Base-by-base conservation (phyloP, 64 coral and sea anemone genomes). In the Orbicella faveolata region DNA sequence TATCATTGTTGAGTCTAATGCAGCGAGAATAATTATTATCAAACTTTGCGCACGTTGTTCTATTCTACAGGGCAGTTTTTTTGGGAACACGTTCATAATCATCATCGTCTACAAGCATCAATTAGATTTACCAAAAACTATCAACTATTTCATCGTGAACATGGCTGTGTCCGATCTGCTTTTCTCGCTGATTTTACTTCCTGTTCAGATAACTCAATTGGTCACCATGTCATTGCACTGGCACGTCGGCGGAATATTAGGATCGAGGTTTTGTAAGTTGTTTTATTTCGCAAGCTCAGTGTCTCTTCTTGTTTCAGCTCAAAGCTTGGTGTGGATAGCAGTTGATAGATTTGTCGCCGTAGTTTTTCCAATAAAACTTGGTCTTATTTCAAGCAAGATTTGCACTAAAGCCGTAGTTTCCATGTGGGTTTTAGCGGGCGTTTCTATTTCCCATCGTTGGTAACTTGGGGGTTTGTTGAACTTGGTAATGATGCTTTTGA, bases 281-380 rank as follows among this genome's bases (percentile, higher is more conserved):
- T 16, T 67, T 2, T 16, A 35, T 21, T 83, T 83, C 9, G 3
- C 67, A 1, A 13, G 6, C 26, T 17, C 36, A 39, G 34, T 35
- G 0, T 83, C 81, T 48, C 61, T 21, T 39, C 15, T 39, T 14
- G 81, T 83, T 35, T 83, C 81, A 36, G 13, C 63, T 23, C 81
- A 83, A 63, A 83, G 37, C 33, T 20, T 67, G 8, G 62, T 69
- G 37, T 39, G 63, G 55, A 68, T 83, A 83, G 81, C 81, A 21
- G 23, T 83, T 63, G 61, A 67, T 41, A 63, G 81, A 41, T 68
- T 83, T 83, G 61, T 63, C 57, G 78, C 54, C 21, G 78, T 80
- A 0, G 52, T 80, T n/a, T 61, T 80, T 34, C 78, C 53, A 26
- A 74, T 74, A 30, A 74, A 74, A 35, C 12, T 74, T 35, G 13